Evolutionary conservation across 2,113 vertebrate genomes (phyloP).

Genomic region (Xyrauchen texanus): DNA sequence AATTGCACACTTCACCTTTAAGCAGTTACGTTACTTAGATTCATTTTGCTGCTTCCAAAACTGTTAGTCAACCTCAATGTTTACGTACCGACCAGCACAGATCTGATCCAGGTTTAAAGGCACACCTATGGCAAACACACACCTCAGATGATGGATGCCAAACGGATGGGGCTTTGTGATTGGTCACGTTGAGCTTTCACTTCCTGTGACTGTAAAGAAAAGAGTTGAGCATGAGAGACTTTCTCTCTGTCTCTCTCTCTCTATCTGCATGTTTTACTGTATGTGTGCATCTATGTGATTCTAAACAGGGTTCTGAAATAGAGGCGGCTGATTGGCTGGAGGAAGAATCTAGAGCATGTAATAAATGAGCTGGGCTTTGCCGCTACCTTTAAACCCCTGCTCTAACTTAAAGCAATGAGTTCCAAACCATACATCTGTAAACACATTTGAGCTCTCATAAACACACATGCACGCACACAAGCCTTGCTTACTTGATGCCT

Average conservation of each 20-base stretch:
- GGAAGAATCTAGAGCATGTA: conserved; percentile 1
- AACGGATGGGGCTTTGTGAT: not conserved
- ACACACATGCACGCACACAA: not conserved
- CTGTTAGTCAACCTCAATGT: conserved; percentile 1
- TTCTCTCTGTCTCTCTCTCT: conserved; percentile 34
- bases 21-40: not conserved
- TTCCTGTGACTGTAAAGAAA: not conserved
- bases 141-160: no score
- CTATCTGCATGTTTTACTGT: conserved; percentile 50
- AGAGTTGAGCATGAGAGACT: conserved; percentile 21
- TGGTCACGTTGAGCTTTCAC: no score
- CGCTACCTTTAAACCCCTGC: conserved; percentile 49
- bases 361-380: conserved; percentile 29
- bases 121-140: not conserved
- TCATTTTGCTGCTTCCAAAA: conserved; percentile 8
- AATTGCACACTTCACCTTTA: not conserved
- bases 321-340: not conserved
- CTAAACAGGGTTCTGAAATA: conserved; percentile 37
- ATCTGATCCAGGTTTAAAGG: conserved; percentile 3
- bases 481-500: conserved; percentile 29
- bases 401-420: conserved; percentile 34
- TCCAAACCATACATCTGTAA: not conserved
- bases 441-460: not conserved
- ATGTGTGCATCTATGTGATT: conserved; percentile 38
- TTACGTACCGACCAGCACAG: not conserved